Evolutionary conservation across 2,888 invertebrate species (phyloP), one percentile per base, ranked within the genome.

Genomic region (Andrena bicolor): DNA sequence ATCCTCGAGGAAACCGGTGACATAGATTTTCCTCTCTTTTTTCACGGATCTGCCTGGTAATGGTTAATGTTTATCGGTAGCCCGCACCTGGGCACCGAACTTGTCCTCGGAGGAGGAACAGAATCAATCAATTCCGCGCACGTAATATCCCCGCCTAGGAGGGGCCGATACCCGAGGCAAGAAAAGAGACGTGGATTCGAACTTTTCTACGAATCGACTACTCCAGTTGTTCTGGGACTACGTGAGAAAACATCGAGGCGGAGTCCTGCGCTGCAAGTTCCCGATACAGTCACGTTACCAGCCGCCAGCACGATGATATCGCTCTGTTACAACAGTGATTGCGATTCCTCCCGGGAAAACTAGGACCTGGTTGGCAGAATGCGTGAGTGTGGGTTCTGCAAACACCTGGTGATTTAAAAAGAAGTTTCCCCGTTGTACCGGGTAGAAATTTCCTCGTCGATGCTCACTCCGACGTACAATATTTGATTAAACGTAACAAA

Each of bases 71-170:
- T 80, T 86, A 72, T 79, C 76, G 49, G 60, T 60, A 28, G 56
- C 51, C 49, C 63, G 35, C 76, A 87, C 71, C 78, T 80, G 77
- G 65, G 64, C n/a, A 28, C 41, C 26, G 30, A 76, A 73, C 70
- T 68, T 71, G 64, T 73, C 64, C 65, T 20, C 2, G 13, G 58
- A 32, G 64, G 35, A 51, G 71, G 35, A 65, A 30, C 53, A 60
- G 69, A 78, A 85, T 85, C 82, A 86, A 86, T 88, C 83, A 77
- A 86, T 85, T 81, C 68, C 49, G 58, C 10, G 65, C 83, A 84
- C 80, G 82, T 79, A 70, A 48, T 32, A 56, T 76, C 74, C 10
- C 70, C 16, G 6, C 51, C 26, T 68, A 60, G 20, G 26, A 20
- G 20, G 79, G 83, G 71, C 77, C 75, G 78, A 85, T 87, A 87